Conservation (phyloP, 2,888 invertebrate species). For the Perithous albicinctus region DNA sequence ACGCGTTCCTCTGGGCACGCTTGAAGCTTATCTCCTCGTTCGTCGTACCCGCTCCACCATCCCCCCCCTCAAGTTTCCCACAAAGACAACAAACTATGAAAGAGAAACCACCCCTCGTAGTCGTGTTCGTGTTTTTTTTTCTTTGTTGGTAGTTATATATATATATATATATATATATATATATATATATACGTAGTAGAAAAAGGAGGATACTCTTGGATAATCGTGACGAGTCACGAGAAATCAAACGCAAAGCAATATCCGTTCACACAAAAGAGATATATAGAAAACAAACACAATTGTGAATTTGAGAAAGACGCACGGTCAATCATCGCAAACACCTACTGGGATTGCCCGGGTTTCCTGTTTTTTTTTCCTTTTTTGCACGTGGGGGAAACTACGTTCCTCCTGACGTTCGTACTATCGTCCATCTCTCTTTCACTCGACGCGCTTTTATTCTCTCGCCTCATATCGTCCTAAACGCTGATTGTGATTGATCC, state of each 20-base stretch:
- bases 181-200: slow-evolving; percentile 71
- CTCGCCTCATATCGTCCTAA: slow-evolving; percentile 30
- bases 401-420: slow-evolving; percentile 60
- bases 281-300: slow-evolving; percentile 50
- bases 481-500: slow-evolving; percentile 57
- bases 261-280: slow-evolving; percentile 66
- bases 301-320: slow-evolving; percentile 56
- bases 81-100: slow-evolving; percentile 67
- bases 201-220: slow-evolving; percentile 73
- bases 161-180: not conserved
- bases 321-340: slow-evolving; percentile 31
- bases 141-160: slow-evolving; percentile 67
- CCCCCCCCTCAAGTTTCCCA: slow-evolving; percentile 72
- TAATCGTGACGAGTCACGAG: slow-evolving; percentile 69
- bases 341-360: slow-evolving; percentile 35
- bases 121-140: slow-evolving; percentile 79
- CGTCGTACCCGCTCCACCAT: slow-evolving; percentile 67
- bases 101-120: slow-evolving; percentile 78
- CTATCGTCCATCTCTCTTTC: slow-evolving; percentile 40
- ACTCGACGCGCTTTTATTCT: slow-evolving; percentile 46
- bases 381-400: slow-evolving; percentile 69
- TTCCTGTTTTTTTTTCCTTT: slow-evolving; percentile 67
- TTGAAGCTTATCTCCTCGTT: slow-evolving; percentile 62
- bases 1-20: slow-evolving; percentile 25
- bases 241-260: slow-evolving; percentile 64